Percentiles rank a stretch among this genome's conserved stretches.
Conservation (phyloP, 2,888 invertebrate genomes). For the Julus scandinavius region DNA sequence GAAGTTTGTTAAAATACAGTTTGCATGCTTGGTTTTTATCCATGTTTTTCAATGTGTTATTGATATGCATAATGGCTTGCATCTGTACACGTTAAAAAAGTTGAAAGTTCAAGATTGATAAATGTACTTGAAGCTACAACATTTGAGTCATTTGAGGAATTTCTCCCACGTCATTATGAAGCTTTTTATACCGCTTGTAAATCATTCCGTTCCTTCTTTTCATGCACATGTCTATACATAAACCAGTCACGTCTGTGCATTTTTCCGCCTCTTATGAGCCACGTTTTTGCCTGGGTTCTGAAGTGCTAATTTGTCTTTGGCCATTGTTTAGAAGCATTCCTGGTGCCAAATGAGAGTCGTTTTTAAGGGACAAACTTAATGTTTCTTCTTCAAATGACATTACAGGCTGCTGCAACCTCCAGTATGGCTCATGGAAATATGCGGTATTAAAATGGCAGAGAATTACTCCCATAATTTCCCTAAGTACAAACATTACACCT, state of each 20-base stretch:
- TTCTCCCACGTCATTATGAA: not conserved
- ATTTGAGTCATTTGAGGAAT: conserved; percentile 11
- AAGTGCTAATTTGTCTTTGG: conserved; percentile 42
- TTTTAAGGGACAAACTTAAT: conserved; percentile 42
- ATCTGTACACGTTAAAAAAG: not conserved
- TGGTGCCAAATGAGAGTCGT: conserved; percentile 7
- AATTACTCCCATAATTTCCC: conserved; percentile 34
- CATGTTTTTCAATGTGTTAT: too few species aligned
- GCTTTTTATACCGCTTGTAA: not conserved
- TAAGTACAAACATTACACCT: conserved; percentile 42
- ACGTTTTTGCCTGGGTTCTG: not conserved
- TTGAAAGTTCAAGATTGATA: not conserved
- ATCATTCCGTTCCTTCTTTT: not conserved
- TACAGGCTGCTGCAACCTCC: not conserved
- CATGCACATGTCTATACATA: not conserved
- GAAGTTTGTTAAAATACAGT: too few species aligned
- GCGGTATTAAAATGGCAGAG: conserved; percentile 29
- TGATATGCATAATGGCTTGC: too few species aligned
- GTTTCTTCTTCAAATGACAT: conserved; percentile 20
- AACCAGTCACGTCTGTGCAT: conserved; percentile 7
- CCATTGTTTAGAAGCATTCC: conserved; percentile 26
- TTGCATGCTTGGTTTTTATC: too few species aligned
- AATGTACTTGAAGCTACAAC: not conserved
- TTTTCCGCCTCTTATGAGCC: conserved; percentile 7
- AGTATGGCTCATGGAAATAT: not conserved